These are phyloP conservation scores for Lottia gigantea DNA, from an alignment of 2,888 invertebrate species.

Conservation along the genomic window DNA sequence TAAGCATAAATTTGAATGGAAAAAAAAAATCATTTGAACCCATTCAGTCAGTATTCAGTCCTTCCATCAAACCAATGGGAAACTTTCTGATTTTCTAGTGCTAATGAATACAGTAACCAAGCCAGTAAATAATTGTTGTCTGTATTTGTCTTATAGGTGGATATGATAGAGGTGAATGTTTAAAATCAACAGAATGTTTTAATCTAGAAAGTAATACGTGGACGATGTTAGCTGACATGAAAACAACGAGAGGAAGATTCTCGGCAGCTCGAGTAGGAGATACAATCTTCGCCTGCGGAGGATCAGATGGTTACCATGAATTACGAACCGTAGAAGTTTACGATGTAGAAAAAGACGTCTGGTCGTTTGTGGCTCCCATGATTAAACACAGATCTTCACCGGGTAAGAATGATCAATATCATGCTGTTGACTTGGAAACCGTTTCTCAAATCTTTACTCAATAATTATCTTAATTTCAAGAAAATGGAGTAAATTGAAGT, in stretches of 20 bases:
- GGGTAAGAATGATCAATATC: constrained; percentile 63
- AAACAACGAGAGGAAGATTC: constrained; percentile 81
- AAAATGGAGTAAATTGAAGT: no score
- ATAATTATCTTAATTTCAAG: no score
- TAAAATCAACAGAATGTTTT: constrained; percentile 81
- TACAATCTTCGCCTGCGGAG: constrained; percentile 81
- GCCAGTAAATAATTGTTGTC: no score
- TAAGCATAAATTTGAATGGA: no score
- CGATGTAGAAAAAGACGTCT: constrained; percentile 70
- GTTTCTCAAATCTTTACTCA: no score
- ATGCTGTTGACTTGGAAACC: no score
- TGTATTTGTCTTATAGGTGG: not conserved
- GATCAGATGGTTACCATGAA: constrained; percentile 84
- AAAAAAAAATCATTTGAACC: no score
- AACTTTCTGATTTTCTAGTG: no score
- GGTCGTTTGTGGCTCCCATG: constrained; percentile 72
- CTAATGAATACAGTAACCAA: no score
- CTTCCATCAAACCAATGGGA: no score
- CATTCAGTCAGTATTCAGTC: no score
- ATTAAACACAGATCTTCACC: constrained; percentile 78
- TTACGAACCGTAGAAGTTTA: constrained; percentile 79
- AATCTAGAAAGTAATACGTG: constrained; percentile 78
- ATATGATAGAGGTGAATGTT: constrained; percentile 78
- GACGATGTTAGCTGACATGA: constrained; percentile 78
- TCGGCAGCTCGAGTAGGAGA: constrained; percentile 78